Evolutionary conservation across 2,113 vertebrate species (phyloP), one percentile per base, ranked within the genome.

Genomic region (Cyprinodon tularosa): DNA sequence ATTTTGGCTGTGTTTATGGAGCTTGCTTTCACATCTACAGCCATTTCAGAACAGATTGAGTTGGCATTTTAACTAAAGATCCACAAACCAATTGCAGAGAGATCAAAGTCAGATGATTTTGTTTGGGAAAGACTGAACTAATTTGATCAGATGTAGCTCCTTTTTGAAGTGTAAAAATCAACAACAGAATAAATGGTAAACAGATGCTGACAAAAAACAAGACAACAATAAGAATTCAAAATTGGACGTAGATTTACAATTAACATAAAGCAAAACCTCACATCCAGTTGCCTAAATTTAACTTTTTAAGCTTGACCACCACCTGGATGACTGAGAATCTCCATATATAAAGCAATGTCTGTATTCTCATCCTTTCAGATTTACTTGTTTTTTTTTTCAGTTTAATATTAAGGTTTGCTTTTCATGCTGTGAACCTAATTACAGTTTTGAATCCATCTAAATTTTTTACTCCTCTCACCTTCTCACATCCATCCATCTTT

Each of bases 401-500:
- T 9, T 9, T 20, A 15, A 57, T 57, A 9, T 7, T 57, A 4
- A 57, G 50, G n/a, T 57, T 20, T 3, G 50, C 50, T 57, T 57
- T 9, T 57, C 8, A 7, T 38, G 53, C 75, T 50, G 53, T 45
- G 15, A 59, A 20, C 65, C 38, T 20, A 22, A 22, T 15, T 15
- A 42, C 29, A 29, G 29, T 29, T 29, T 50, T 11, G 45, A 2
- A 11, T 1, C 6, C 36, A 11, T 53, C 22, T 40, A 29, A 20
- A 14, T 36, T 12, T 14, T 22, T 45, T 47, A 67, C 66, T 40
- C 59, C 20, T 59, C 65, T 67, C 89, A 99, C 98, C 96, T 98
- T 99, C 90, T 99, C 98, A 94, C 96, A 98, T 77, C 95, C 96
- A 45, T 99, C 98, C 50, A 95, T 96, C 92, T 96, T 97, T 86